Evolutionary conservation across 2,888 invertebrate species (phyloP).

Genomic region (Crocallis elinguaria): DNA sequence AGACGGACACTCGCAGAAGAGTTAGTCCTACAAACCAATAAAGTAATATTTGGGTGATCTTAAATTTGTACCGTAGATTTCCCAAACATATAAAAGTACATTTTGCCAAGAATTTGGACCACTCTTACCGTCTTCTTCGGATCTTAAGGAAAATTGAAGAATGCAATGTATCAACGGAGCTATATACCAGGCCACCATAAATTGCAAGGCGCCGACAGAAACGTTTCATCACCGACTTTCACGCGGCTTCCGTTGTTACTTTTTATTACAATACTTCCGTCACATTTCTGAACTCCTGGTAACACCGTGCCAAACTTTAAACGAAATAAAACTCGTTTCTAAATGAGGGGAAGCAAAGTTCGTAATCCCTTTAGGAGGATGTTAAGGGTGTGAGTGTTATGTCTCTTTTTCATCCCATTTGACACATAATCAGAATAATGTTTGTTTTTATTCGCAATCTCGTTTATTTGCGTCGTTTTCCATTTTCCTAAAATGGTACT

Average conservation of each 20-base stretch:
- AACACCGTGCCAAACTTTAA: conserved; percentile 5
- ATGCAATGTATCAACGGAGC: conserved; percentile 23
- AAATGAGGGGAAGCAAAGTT: conserved; percentile 6
- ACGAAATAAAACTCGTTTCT: conserved; percentile 5
- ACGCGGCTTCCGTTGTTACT: conserved; percentile 12
- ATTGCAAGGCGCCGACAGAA: conserved; percentile 25
- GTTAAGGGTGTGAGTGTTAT: background rate
- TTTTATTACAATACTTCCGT: conserved; percentile 26
- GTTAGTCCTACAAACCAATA: no score
- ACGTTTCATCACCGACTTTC: conserved; percentile 28
- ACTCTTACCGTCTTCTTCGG: conserved; percentile 11
- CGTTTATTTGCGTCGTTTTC: background rate
- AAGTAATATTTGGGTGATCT: no score
- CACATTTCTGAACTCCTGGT: conserved; percentile 23
- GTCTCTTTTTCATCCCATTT: background rate
- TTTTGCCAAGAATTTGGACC: background rate
- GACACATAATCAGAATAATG: background rate
- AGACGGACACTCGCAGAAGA: no score
- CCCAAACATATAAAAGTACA: no score
- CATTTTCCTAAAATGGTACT: background rate
- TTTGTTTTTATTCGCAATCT: background rate
- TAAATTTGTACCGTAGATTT: no score
- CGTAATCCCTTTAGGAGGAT: conserved; percentile 1
- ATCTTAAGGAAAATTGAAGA: conserved; percentile 27
- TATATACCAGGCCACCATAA: conserved; percentile 24